A percentile compares a stretch with the other conserved stretches of the same genome.
phyloP scores from a whole-genome alignment of 2,113 vertebrate species.

The Daphoenositta chrysoptera region DNA sequence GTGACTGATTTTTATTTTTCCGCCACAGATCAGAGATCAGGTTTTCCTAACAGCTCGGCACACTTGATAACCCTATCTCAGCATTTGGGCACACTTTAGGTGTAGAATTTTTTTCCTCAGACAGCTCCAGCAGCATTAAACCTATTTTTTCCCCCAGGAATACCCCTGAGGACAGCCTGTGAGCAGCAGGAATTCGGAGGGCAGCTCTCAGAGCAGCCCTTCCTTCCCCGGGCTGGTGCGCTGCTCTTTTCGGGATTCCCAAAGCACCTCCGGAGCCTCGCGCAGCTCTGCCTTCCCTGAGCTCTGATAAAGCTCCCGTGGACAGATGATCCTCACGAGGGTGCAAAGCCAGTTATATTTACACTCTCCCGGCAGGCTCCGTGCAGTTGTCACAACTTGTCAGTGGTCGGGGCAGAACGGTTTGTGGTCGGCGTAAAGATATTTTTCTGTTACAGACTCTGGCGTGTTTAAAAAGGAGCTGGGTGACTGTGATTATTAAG shows the following conservation, averaged over 20 bases:
- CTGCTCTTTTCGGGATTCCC: background rate
- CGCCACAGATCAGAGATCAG: background rate
- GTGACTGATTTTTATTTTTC: background rate
- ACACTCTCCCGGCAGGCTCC: constrained; percentile 11
- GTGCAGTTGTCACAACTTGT: constrained; percentile 58
- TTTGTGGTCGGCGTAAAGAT: background rate
- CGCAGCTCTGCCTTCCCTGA: background rate
- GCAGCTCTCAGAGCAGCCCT: background rate
- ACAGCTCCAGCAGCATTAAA: background rate
- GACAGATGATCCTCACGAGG: constrained; percentile 12
- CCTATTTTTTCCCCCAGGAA: fast-evolving
- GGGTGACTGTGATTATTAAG: background rate
- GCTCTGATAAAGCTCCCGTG: background rate
- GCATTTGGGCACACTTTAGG: background rate
- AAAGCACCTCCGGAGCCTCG: background rate
- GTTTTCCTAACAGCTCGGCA: background rate
- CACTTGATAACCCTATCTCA: background rate
- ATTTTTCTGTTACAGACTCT: background rate
- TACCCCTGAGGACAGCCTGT: background rate
- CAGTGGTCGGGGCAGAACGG: background rate
- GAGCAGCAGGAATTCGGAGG: background rate
- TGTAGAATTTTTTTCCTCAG: background rate
- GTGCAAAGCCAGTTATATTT: constrained; percentile 37
- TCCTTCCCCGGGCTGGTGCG: fast-evolving
- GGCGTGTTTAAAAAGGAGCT: background rate